Base-by-base conservation (phyloP, 2,888 invertebrate species). In the Cordylochernes scorpioides region DNA sequence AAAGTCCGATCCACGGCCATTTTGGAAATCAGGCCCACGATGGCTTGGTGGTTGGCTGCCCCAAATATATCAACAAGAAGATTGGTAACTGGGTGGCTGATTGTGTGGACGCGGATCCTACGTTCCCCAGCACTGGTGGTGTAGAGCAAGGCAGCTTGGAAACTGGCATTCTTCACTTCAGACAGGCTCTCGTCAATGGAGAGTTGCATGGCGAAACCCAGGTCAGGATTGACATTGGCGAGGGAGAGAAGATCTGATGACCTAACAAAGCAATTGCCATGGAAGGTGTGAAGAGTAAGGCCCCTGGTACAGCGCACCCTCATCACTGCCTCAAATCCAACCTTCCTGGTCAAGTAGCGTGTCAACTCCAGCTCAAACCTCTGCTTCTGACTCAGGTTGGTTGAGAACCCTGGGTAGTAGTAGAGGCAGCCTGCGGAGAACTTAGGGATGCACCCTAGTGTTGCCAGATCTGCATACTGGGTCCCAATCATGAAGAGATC, bases 321-420 rank as follows among this genome's bases (percentile, higher is more conserved):
- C 82, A 97, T 84, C 14, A 97, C 97, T 4, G 97, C 84, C 53
- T 99, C 97, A 52, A 97, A 91, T 26, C 97, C 97, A 40, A 97
- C 82, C 61, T 94, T 94, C 41, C 97, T 62, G 0, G 77, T 75
- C 31, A 99, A 61, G 58, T 99, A 97, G 9, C 97, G 61, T 22
- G 68, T 64, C 16, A 99, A 58, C 52, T 69, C 68, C 31, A 67
- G 60, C 36, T 68, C 67, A 35, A 91, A 69, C 32, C 66, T 64
- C 31, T 72, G 71, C 5, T 68, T 65, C 47, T 73, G 65, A 37
- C 74, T 71, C 14, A 65, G 58, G 17, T 65, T 61, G 42, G 68
- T 66, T 58, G 78, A 86, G 47, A 80, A 61, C 28, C 53, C 52
- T 15, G 91, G 88, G 44, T 86, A 72, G 55, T 88, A 82, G 52